Evolutionary conservation across 2,797 vertebrate species (phyloP), one percentile per base, ranked within the genome.

Genomic region (Emydoidea blandingii): DNA sequence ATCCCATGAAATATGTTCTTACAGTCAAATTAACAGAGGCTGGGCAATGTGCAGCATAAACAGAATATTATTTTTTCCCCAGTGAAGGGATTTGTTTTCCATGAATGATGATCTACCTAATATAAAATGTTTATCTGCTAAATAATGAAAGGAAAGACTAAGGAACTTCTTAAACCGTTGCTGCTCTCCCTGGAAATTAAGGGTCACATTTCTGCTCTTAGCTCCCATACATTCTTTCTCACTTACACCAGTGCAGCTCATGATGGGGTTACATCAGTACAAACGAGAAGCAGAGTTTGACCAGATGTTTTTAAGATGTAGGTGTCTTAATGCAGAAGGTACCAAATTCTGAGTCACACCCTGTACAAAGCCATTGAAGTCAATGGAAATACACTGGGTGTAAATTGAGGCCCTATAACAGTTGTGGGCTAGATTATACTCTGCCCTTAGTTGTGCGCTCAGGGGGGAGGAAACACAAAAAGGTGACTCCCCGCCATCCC

Each of bases 11-110:
- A 95, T 12, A 12, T 57, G 19, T 92, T 96, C 83, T 91, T 56
- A 93, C 59, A 92, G 87, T 27, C 1, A 6, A 56, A 94, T 47
- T 78, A 95, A 41, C 18, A 84, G 59, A 92, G 23, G 12, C 50
- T 84, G 87, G 79, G 79, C 44, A 90, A 79, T 87, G 90, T 19
- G 31, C 34, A 91, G 87, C 94, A 95, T 62, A 95, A 94, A 86
- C 82, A 90, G 54, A 79, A 59, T 37, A 62, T 84, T 95, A 92
- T 80, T 94, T 9, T 86, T 21, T 23, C 19, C 68, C 11, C 18
- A 53, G 62, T 68, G 57, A n/a, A 92, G 62, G 53, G 90, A 95
- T 96, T 96, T 94, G n/a, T 93, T 96, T 94, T 89, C 85, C 53
- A 10, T 1, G 3, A 83, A 91, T 87, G 31, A 81, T 59, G 57